A percentile compares a stretch with the other conserved stretches of the same genome.
These are phyloP conservation scores for Odontamblyopus rebecca DNA, from an alignment of 2,797 vertebrate species.

Conservation along the genomic window DNA sequence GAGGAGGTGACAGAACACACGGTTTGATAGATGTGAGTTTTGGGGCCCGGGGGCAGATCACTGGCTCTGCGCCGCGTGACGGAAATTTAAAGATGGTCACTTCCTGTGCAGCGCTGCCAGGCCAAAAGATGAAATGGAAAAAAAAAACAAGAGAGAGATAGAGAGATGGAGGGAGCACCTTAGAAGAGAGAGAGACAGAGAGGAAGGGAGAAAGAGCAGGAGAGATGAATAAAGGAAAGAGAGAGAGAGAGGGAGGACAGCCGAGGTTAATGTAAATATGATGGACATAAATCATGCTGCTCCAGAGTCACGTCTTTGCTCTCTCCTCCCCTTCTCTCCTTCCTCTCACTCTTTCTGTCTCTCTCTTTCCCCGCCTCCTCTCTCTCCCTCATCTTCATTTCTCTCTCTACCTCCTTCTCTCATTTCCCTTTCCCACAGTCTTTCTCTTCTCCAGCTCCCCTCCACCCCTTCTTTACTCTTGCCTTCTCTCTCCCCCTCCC, in stretches of 20 bases:
- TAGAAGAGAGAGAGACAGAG: neutral
- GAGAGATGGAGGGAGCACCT: neutral
- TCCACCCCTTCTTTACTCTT: too few relatives aligned
- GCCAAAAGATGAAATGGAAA: neutral
- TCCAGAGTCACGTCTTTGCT: neutral
- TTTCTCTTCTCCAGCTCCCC: too few relatives aligned
- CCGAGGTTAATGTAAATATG: neutral
- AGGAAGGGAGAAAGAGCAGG: neutral
- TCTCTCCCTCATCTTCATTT: neutral
- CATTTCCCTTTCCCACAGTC: too few relatives aligned
- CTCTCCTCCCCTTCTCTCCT: neutral
- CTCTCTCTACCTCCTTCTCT: neutral
- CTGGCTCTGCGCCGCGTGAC: slow-evolving; percentile 27
- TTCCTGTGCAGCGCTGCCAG: slow-evolving; percentile 18
- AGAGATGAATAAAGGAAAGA: too few relatives aligned
- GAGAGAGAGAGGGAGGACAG: neutral
- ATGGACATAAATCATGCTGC: neutral
- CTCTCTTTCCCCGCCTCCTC: rapidly evolving
- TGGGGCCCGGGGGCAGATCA: slow-evolving; percentile 22
- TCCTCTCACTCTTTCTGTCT: neutral
- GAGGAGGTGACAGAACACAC: slow-evolving; percentile 12
- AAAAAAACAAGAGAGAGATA: neutral
- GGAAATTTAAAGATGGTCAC: slow-evolving; percentile 31
- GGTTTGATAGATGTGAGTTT: slow-evolving; percentile 35
- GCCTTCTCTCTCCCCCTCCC: too few relatives aligned